phyloP scores from a whole-genome alignment of 2,113 vertebrate species.

The Neolamprologus sp. region DNA sequence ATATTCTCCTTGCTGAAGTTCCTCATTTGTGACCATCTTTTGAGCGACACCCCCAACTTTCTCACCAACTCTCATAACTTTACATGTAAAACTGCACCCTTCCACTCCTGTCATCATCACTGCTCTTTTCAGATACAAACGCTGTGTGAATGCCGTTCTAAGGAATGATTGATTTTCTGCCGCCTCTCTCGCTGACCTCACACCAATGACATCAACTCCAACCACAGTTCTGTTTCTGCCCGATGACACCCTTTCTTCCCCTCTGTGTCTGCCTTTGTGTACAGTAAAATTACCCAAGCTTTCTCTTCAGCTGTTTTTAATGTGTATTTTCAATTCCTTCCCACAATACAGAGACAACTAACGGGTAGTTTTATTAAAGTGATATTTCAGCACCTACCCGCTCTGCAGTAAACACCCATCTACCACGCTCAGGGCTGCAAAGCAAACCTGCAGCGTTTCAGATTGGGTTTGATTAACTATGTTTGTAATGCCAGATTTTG shows the following conservation, averaged over 20 bases:
- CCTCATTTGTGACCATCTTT: not conserved
- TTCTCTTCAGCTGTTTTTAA: not conserved
- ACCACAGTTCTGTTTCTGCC: not conserved
- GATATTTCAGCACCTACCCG: not conserved
- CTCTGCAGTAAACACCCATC: not conserved
- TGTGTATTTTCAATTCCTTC: not conserved
- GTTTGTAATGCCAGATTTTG: conserved; percentile 9
- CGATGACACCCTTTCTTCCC: not conserved
- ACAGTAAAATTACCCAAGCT: not conserved
- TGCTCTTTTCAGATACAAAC: not conserved
- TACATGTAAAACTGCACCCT: not conserved
- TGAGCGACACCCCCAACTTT: not conserved
- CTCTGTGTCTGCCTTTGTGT: not conserved
- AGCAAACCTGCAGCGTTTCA: not conserved
- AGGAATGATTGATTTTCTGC: conserved; percentile 23
- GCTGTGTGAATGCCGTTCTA: not conserved
- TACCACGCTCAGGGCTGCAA: not conserved
- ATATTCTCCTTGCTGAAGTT: not conserved
- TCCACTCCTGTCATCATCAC: not conserved
- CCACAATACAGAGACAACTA: not conserved
- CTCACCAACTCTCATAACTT: not conserved
- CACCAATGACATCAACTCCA: conserved; percentile 28
- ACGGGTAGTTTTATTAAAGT: not conserved
- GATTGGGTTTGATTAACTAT: not conserved
- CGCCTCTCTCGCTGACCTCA: conserved; percentile 25